Percentiles rank a stretch among this genome's conserved stretches.
These are phyloP conservation scores for Antheraea mylitta DNA, from an alignment of 1,140 invertebrate genomes.

Conservation along the genomic window DNA sequence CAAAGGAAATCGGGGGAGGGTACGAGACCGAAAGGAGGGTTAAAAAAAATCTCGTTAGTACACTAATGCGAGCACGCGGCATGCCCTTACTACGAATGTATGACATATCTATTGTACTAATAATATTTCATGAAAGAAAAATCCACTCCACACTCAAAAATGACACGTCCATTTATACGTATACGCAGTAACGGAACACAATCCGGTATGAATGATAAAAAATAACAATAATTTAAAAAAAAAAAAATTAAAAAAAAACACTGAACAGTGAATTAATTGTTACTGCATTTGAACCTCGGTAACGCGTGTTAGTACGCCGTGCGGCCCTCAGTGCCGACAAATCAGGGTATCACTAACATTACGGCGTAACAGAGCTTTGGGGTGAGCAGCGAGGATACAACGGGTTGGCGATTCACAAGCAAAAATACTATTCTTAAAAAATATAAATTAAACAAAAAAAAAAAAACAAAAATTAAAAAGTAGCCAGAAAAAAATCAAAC, in stretches of 20 bases:
- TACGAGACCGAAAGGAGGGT: constrained; percentile 24
- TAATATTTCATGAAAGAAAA: constrained; percentile 40
- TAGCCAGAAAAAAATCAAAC: constrained; percentile 62
- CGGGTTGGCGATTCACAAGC: constrained; percentile 75
- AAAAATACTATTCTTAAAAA: constrained; percentile 63
- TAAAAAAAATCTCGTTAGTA: constrained; percentile 23
- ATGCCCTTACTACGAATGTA: constrained; percentile 50
- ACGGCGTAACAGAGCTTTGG: constrained; percentile 48
- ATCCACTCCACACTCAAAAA: constrained; percentile 75
- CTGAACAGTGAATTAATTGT: constrained; percentile 41
- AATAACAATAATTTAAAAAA: constrained; percentile 52
- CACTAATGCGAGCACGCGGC: constrained; percentile 49
- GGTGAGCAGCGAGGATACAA: constrained; percentile 65
- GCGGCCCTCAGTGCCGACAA: constrained; percentile 29
- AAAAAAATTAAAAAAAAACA: constrained; percentile 50
- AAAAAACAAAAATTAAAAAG: constrained; percentile 24
- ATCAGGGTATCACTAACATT: constrained; percentile 26
- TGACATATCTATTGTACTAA: constrained; percentile 24
- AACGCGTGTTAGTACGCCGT: constrained; percentile 56
- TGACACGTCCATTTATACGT: constrained; percentile 35
- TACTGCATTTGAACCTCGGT: constrained; percentile 62
- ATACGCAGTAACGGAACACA: constrained; percentile 67
- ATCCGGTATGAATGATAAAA: constrained; percentile 55
- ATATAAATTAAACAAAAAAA: constrained; percentile 49
- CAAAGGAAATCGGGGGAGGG: constrained; percentile 61